A percentile compares a stretch with the other conserved stretches of the same genome.
These are phyloP conservation scores for Pandemis corylana DNA, from an alignment of 2,888 invertebrate genomes.

Conservation along the genomic window DNA sequence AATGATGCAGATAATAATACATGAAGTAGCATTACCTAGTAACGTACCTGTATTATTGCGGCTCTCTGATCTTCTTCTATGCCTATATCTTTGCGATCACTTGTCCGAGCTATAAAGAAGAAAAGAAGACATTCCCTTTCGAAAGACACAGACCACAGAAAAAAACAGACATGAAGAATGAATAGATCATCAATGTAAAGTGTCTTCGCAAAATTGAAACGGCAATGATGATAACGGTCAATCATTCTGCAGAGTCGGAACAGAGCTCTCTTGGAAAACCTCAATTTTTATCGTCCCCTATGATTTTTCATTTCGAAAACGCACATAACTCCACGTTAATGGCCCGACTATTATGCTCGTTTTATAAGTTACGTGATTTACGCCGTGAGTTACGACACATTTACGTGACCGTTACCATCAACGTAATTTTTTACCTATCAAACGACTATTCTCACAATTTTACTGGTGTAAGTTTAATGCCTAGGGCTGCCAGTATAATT, in stretches of 20 bases:
- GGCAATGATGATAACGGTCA: neutral
- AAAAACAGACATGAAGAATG: too few species aligned
- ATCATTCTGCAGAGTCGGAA: neutral
- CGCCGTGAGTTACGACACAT: conserved; percentile 4
- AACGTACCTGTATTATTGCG: neutral
- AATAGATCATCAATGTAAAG: too few species aligned
- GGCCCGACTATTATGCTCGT: conserved; percentile 18
- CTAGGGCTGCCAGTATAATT: too few species aligned
- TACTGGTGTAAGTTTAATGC: neutral
- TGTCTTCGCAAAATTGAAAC: neutral
- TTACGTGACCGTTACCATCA: conserved; percentile 12
- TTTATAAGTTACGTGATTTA: conserved; percentile 17
- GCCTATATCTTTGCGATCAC: too few species aligned
- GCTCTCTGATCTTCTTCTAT: too few species aligned
- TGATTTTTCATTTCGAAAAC: conserved; percentile 16
- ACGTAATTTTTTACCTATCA: conserved; percentile 2
- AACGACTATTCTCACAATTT: neutral
- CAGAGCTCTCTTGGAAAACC: neutral
- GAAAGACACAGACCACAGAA: too few species aligned
- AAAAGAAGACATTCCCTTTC: too few species aligned
- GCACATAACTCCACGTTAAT: conserved; percentile 12
- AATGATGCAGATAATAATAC: conserved; percentile 6
- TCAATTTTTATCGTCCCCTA: conserved; percentile 9
- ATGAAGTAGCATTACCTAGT: neutral
- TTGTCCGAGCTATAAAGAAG: too few species aligned